Base-by-base conservation (phyloP, 2,113 vertebrate genomes). In the Oryzias javanicus region DNA sequence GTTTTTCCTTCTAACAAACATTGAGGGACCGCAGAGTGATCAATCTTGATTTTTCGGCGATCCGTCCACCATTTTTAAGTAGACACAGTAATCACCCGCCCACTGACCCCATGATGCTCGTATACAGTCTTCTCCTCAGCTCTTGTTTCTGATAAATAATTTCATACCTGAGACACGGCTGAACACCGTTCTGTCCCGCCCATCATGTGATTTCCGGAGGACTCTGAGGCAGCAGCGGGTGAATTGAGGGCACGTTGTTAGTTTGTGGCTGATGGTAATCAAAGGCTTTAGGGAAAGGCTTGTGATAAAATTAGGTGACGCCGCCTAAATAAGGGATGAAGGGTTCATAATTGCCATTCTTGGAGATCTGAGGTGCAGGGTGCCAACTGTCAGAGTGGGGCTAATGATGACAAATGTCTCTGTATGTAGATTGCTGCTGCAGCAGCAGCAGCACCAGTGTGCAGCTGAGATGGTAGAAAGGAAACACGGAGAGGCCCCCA, bases 341-440 rank as follows among this genome's bases (percentile, higher is more conserved):
- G 91, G 90, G 85, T 91, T 92, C 90, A 91, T 93, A 92, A 92
- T 94, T 95, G 92, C 94, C 91, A 92, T 93, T 96, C 92, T 92
- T 93, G 78, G 91, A 94, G 94, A 92, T 94, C 93, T 92, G 93
- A 95, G 93, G 93, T 94, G 92, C 93, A 78, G 92, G 95, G 95
- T 98, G 92, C 95, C 95, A 94, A 97, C 96, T 98, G 97, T 97
- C 97, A 98, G 92, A 91, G 92, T 90, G 88, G 86, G 92, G 94
- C 96, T 98, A 99, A 98, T 98, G 97, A 97, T 98, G 97, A 98
- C 96, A 98, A 98, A 98, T 98, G 93, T 93, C 93, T 91, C 94
- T 94, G 92, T 94, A 96, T 96, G 97, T 94, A 97, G 94, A 98
- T 95, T 93, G 93, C 89, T 67, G 91, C 90, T 92, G 85, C 80